Base-by-base conservation (phyloP, 2,888 invertebrate species). In the Plagodis dolabraria region DNA sequence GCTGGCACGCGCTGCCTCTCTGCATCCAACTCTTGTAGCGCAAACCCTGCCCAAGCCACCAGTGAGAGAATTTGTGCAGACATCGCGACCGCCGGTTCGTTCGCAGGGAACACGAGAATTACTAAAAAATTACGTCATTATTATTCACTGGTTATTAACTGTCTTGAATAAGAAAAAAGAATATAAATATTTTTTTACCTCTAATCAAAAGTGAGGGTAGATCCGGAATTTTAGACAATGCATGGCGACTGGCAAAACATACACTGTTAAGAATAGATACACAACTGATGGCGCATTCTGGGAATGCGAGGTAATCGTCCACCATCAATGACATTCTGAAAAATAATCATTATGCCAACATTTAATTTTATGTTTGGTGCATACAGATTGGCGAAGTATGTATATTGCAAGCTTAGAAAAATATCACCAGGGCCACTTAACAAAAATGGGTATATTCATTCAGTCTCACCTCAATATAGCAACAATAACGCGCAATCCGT, bases 261-360 rank as follows among this genome's bases (percentile, higher is more conserved):
- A 93, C 74, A 61, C 93, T 93, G 67, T 93, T 93, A 75, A 79
- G 77, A 65, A 85, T 88, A 61, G 79, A 89, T 71, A 77, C 94
- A 83, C 79, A 96, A 78, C 85, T 95, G 77, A 83, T 93, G 71
- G 82, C 95, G 82, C 77, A 95, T 77, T 83, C 93, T 67, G 79
- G 93, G 72, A 87, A 93, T 1, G 91, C 90, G 1, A 92, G 72
- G 65, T 88, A 93, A 64, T 93, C 93, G 12, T 91, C 89, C 40
- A 92, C 84, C 70, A 83, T 74, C 45, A 93, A 63, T 79, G 94
- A 87, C 93, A 94, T 77, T 89, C 89, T 83, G 72, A 91, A 79
- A 75, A 84, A 74, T 77, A 22, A 22, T 1, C 1, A 22, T 22
- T 22, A 22, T 22, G 22, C 4, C 22, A 22, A 22, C 1, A 2